A percentile compares a stretch with the other conserved stretches of the same genome.
phyloP scores from a whole-genome alignment of 2,113 vertebrate genomes.

The Ictalurus punctatus region DNA sequence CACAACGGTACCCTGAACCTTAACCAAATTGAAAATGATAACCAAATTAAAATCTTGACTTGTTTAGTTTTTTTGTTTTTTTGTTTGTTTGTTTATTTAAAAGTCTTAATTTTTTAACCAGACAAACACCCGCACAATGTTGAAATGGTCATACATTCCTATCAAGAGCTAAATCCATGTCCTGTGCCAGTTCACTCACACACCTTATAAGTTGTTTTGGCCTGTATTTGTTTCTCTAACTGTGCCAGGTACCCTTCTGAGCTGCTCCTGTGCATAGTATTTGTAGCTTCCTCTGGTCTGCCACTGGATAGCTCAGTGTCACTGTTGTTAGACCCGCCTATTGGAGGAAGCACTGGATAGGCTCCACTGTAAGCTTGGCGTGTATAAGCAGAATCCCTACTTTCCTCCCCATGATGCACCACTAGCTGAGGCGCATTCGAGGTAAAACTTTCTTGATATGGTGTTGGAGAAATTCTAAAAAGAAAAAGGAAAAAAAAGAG shows the following conservation, averaged over 20 bases:
- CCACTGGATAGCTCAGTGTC: conserved; percentile 44
- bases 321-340: conserved; percentile 54
- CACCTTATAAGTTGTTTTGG: conserved; percentile 75
- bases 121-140: not conserved
- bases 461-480: conserved; percentile 56
- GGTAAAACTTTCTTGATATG: conserved; percentile 39
- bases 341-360: conserved; percentile 69
- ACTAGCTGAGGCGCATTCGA: conserved; percentile 48
- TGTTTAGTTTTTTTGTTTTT: not conserved
- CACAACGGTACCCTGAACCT: not conserved
- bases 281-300: conserved; percentile 37
- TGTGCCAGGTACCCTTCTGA: conserved; percentile 75
- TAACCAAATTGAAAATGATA: not conserved
- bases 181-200: not conserved
- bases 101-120: not conserved
- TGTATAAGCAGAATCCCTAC: conserved; percentile 10
- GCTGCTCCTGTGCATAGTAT: conserved; percentile 57
- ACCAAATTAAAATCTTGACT: not conserved
- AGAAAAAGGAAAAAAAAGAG: conserved; percentile 27
- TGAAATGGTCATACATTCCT: not conserved
- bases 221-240: conserved; percentile 67
- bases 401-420: conserved; percentile 36
- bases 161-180: not conserved
- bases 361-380: conserved; percentile 37
- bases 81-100: not conserved